These are phyloP conservation scores for Neocrepidodera transversa DNA, from an alignment of 2,888 invertebrate species.

Conservation along the genomic window DNA sequence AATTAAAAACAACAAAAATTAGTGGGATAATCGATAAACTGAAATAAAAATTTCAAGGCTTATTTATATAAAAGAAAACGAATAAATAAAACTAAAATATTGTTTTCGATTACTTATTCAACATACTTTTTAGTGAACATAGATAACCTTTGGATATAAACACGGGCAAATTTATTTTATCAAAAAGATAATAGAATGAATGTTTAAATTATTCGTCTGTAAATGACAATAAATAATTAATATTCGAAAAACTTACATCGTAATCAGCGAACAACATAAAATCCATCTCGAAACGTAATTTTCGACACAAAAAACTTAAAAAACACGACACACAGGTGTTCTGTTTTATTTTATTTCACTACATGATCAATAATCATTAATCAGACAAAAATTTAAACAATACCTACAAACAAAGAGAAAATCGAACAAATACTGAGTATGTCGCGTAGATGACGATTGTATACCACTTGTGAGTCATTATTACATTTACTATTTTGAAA, in stretches of 20 bases:
- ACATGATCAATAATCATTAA: neutral
- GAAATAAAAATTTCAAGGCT: too few relatives aligned
- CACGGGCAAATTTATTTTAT: too few relatives aligned
- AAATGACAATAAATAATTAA: neutral
- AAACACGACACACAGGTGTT: neutral
- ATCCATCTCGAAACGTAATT: neutral
- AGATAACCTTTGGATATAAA: neutral
- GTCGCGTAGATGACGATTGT: neutral
- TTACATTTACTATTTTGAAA: constrained; percentile 25
- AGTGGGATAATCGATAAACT: too few relatives aligned
- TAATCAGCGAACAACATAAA: constrained; percentile 9
- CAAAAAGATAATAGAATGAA: too few relatives aligned
- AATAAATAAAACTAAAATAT: neutral
- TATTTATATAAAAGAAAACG: too few relatives aligned
- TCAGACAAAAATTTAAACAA: constrained; percentile 7
- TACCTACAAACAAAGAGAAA: constrained; percentile 15
- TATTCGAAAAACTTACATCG: constrained; percentile 5
- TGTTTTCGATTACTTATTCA: neutral
- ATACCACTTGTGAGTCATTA: constrained; percentile 21
- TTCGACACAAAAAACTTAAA: neutral
- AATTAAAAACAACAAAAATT: too few relatives aligned
- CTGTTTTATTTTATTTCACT: neutral
- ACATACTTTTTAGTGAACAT: neutral
- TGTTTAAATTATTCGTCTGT: neutral
- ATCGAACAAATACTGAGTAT: constrained; percentile 6